Evolutionary conservation across 2,113 vertebrate genomes (phyloP).

Genomic region (Aspiorhynchus laticeps): DNA sequence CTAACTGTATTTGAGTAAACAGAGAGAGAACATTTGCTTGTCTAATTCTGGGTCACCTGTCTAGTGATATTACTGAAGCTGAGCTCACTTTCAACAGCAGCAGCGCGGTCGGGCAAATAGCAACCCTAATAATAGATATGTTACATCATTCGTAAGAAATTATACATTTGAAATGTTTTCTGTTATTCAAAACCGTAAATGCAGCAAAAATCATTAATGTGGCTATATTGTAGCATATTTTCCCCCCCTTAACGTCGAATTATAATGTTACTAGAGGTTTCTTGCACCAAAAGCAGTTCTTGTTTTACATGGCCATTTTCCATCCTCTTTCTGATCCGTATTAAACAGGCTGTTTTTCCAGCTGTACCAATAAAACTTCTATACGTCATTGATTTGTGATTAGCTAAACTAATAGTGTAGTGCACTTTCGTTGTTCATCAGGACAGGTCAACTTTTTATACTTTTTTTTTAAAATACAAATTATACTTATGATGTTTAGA

Average conservation of each 20-base stretch:
- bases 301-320: not conserved
- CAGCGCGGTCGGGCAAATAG: not conserved
- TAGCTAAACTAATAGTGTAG: not conserved
- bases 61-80: constrained; percentile 32
- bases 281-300: not conserved
- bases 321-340: not conserved
- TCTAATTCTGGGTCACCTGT: not conserved
- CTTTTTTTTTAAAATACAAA: too few species aligned
- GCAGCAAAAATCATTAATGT: not conserved
- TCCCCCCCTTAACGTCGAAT: not conserved
- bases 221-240: not conserved
- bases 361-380: not conserved
- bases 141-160: constrained; percentile 14
- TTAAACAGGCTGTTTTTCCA: not conserved
- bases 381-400: not conserved
- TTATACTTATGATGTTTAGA: too few species aligned
- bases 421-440: too few species aligned
- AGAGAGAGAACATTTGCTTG: not conserved
- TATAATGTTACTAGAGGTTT: not conserved
- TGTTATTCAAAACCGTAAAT: not conserved
- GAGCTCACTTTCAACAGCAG: not conserved
- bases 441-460: not conserved
- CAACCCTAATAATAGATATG: constrained; percentile 3
- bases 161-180: not conserved
- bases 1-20: constrained; percentile 37